Evolutionary conservation across 2,113 vertebrate species (phyloP), one percentile per base, ranked within the genome.

Genomic region (Rhizomys pruinosus): DNA sequence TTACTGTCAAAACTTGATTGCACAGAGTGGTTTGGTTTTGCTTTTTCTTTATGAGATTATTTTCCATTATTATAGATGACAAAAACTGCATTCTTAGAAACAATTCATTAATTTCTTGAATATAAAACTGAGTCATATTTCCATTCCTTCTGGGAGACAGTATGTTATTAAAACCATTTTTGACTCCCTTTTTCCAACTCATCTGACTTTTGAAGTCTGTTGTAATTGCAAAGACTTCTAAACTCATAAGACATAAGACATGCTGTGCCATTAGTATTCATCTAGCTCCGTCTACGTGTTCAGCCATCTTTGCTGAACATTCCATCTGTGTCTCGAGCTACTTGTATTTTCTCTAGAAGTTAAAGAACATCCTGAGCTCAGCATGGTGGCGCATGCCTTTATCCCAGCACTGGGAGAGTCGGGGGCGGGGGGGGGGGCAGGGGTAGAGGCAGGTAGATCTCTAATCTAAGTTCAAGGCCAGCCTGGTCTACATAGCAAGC

Each of bases 81-180:
- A 84, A 89, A 3, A 78, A 68, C 59, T 95, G 6, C 42, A 52
- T 77, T 89, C 69, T 76, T 61, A 64, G 19, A 68, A 84, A 37
- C 63, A 73, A 44, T 68, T 42, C 47, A 47, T 91, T 52, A 25
- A 71, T 94, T 89, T 87, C 39, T 94, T 89, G 15, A 77, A 37
- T 44, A 42, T 90, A 77, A 90, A 94, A 57, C 15, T 66, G 39
- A 84, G 1, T 61, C 11, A 22, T 32, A 7, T 66, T 86, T 77
- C 63, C 4, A 79, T 15, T 72, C 55, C 19, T 96, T 79, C 17
- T 15, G 20, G 27, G 19, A 27, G 39, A 44, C 27, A 63, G 29
- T 68, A 85, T 16, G 73, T 29, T 13, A 55, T 52, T 12, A n/a
- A 19, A 61, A 63, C 9, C 44, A 7, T 69, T 66, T 86, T 78